phyloP scores from a whole-genome alignment of 1,140 invertebrate species.

The Nephotettix cincticeps region DNA sequence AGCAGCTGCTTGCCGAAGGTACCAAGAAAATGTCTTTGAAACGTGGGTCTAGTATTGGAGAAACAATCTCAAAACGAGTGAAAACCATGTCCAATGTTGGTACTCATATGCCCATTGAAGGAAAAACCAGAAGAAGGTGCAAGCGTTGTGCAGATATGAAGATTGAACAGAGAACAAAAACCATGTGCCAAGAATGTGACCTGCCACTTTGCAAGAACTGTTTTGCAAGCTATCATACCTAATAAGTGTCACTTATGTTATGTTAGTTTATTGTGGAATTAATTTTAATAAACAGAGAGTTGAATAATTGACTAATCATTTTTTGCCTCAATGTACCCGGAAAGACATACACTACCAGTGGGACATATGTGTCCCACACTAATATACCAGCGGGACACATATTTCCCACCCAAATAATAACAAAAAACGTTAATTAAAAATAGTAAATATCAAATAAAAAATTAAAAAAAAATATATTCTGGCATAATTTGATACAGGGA shows the following conservation, averaged over 20 bases:
- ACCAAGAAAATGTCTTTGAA: slow-evolving; percentile 23
- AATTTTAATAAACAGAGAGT: not conserved
- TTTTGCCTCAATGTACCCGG: too few species aligned
- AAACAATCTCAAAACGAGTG: slow-evolving; percentile 30
- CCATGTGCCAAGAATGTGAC: slow-evolving; percentile 30
- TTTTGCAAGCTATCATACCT: slow-evolving; percentile 33
- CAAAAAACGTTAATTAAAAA: too few species aligned
- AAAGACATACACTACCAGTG: too few species aligned
- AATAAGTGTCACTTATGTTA: too few species aligned
- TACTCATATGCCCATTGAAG: slow-evolving; percentile 33
- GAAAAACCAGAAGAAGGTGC: slow-evolving; percentile 29
- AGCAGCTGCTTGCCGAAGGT: slow-evolving; percentile 30
- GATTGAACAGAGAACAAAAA: slow-evolving; percentile 34
- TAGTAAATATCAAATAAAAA: too few species aligned
- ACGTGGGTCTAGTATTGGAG: slow-evolving; percentile 24
- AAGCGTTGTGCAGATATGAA: slow-evolving; percentile 12
- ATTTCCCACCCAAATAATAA: too few species aligned
- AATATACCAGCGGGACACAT: too few species aligned
- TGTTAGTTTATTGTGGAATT: not conserved
- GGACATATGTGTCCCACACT: too few species aligned
- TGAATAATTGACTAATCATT: not conserved
- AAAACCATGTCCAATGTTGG: slow-evolving; percentile 35
- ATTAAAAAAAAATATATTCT: too few species aligned
- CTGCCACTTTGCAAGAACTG: slow-evolving; percentile 35
- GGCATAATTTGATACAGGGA: too few species aligned